Conservation (phyloP, 2,888 invertebrate genomes). For the Masnerella sp. region DNA sequence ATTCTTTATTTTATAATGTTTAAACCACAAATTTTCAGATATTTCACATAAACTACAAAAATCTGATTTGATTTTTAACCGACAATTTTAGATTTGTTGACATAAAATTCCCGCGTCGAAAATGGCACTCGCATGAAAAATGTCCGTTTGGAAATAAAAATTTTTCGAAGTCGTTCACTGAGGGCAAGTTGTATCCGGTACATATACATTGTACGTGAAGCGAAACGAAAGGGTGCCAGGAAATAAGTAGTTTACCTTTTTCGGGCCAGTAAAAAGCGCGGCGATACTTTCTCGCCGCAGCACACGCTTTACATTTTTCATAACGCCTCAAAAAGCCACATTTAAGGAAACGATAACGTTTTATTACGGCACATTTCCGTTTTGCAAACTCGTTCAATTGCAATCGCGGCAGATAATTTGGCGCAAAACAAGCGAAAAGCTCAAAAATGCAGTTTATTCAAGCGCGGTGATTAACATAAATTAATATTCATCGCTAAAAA, state of each 20-base stretch:
- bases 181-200: conserved; percentile 15
- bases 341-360: conserved; percentile 29
- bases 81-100: too few relatives aligned
- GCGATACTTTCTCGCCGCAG: conserved; percentile 20
- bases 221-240: conserved; percentile 31
- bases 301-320: conserved; percentile 26
- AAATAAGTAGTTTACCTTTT: conserved; percentile 35
- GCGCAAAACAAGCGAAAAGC: neutral
- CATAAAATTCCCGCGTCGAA: too few relatives aligned
- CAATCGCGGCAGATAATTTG: neutral
- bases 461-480: too few relatives aligned
- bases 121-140: too few relatives aligned
- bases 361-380: conserved; percentile 20
- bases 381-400: neutral
- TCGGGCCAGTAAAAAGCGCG: conserved; percentile 13
- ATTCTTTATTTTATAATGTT: too few relatives aligned
- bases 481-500: too few relatives aligned
- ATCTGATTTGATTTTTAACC: too few relatives aligned
- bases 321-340: conserved; percentile 1
- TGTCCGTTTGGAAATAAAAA: too few relatives aligned
- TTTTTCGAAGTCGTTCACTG: too few relatives aligned
- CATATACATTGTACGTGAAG: neutral
- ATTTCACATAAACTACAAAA: too few relatives aligned
- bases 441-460: neutral
- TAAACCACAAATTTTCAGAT: too few relatives aligned